phyloP scores from a whole-genome alignment of 2,888 invertebrate genomes.

The Eupelmus urozonus region DNA sequence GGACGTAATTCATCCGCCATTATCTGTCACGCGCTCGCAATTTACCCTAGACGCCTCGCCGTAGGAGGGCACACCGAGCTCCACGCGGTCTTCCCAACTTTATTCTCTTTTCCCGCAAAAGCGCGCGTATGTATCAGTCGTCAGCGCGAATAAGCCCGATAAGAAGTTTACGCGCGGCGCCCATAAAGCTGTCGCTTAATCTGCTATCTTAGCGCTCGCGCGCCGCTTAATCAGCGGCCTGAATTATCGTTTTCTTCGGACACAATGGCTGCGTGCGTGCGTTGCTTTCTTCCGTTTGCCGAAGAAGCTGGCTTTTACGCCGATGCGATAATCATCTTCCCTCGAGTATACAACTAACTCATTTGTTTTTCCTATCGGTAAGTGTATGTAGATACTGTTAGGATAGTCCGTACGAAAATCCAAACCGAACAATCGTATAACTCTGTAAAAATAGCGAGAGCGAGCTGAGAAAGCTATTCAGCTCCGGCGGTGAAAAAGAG shows the following conservation, averaged over 20 bases:
- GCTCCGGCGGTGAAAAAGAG: no score
- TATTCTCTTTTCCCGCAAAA: background rate
- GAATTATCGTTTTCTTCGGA: conserved; percentile 39
- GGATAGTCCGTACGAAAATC: no score
- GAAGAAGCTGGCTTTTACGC: no score
- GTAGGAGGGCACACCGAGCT: background rate
- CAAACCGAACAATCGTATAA: no score
- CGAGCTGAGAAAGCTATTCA: no score
- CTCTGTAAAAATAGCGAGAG: no score
- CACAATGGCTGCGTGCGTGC: conserved; percentile 31
- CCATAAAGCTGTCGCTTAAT: conserved; percentile 46
- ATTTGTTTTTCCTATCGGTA: background rate
- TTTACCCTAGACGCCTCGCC: background rate
- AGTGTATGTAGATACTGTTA: no score
- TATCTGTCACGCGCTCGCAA: conserved; percentile 11
- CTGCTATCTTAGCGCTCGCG: conserved; percentile 5
- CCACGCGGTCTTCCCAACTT: background rate
- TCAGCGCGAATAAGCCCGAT: conserved; percentile 11
- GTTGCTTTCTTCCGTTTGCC: no score
- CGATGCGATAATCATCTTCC: no score
- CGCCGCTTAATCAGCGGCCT: conserved; percentile 36
- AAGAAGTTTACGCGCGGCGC: background rate
- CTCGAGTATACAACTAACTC: background rate
- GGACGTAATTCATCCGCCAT: background rate
- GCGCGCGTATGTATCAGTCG: background rate